Evolutionary conservation across 35 echinoderm and acorn worm genomes (phyloP), one percentile per base, ranked within the genome.

Genomic region (Diadema setosum): DNA sequence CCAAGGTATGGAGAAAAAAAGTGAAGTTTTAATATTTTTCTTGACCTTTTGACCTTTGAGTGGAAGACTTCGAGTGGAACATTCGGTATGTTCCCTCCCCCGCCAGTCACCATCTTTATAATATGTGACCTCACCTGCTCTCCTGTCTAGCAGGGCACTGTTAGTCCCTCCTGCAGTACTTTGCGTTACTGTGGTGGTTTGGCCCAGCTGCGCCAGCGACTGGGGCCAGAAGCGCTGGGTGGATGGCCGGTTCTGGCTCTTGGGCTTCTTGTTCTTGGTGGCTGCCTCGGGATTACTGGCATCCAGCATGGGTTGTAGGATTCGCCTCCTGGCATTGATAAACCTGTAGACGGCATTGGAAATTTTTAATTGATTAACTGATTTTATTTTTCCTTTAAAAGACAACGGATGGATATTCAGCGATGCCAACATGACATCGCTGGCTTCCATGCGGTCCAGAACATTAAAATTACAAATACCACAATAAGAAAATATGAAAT

Each of bases 171-270:
- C 74, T 8, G 84, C 93, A 1, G 75, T 50, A 27, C 69, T 41
- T 55, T 80, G 45, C 84, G 87, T 91, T 1, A 80, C 42, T 30
- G 95, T 81, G 0, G 55, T 83, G 2, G 83, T 83, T 74, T 89
- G 89, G 63, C 93, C 92, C 21, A 99, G 83, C 46, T 94, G 94
- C 32, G 96, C 96, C 18, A 99, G 88, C 18, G 96, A 99, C 64
- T 99, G 88, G 18, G 96, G 93, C 96, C 96, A 99, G 83, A 99
- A 99, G 15, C 96, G 83, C 78, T 99, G 96, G 18, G 93, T 99
- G 1, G 95, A 97, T 26, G 96, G 96, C 83, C 96, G 85, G 56
- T 88, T 94, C 82, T 94, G 84, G 6, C 85, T 99, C 85, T 99
- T 99, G 39, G 91, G 82, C 87, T 99, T 99, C 90, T 99, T 99